Conservation (phyloP, 2,797 vertebrate genomes). For the Mormyrus hasselquistii region DNA sequence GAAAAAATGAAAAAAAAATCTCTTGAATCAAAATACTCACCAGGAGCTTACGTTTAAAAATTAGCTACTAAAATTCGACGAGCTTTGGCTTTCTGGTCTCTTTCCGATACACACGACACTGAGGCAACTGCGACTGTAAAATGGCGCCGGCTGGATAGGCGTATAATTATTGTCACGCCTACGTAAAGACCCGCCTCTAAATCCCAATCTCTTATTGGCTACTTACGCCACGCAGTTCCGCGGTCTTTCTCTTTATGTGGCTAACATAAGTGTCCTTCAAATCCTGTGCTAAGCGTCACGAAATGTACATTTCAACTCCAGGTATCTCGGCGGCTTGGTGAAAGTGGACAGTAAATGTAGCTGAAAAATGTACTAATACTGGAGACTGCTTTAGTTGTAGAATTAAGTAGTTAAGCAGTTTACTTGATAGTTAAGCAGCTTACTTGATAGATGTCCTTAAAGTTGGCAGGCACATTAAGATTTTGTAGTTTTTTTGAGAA, state of each 20-base stretch:
- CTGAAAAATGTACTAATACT: background rate
- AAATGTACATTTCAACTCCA: background rate
- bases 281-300: background rate
- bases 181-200: background rate
- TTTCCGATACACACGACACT: background rate
- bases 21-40: slow-evolving; percentile 70
- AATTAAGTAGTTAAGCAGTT: background rate
- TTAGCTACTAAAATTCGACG: slow-evolving; percentile 21
- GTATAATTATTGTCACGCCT: background rate
- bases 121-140: background rate
- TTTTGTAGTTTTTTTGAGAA: background rate
- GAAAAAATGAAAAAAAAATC: slow-evolving; percentile 38
- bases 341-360: background rate
- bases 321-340: background rate
- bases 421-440: background rate
- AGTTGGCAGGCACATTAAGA: background rate
- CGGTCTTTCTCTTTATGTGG: background rate
- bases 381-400: background rate
- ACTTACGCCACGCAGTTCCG: background rate
- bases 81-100: background rate
- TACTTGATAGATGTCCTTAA: background rate
- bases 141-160: slow-evolving; percentile 3
- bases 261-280: background rate
- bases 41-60: slow-evolving; percentile 67
- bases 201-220: background rate